Conservation (phyloP, 2,797 vertebrate species). For the Brachyalestes nurse region DNA sequence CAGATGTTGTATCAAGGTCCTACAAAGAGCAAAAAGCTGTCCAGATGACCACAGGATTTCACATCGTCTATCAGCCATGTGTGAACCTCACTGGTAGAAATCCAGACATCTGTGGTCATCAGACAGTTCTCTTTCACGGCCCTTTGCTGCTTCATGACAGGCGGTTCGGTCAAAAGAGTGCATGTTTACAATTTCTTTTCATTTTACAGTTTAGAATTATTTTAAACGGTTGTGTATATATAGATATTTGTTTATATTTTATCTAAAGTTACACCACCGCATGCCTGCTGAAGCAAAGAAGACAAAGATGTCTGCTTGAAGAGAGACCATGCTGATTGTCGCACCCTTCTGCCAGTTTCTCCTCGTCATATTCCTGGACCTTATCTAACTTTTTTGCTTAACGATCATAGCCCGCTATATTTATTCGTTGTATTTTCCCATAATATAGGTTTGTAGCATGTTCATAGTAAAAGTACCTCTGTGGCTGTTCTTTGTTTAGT, state of each 20-base stretch:
- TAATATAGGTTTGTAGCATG: constrained; percentile 59
- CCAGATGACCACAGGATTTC: constrained; percentile 51
- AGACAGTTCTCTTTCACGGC: constrained; percentile 46
- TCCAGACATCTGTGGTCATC: constrained; percentile 49
- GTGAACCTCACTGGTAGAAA: constrained; percentile 32
- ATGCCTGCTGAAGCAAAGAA: constrained; percentile 76
- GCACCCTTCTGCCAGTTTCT: constrained; percentile 36
- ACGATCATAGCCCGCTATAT: constrained; percentile 53
- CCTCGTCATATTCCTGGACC: constrained; percentile 55
- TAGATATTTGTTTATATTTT: constrained; percentile 77
- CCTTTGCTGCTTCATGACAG: constrained; percentile 64
- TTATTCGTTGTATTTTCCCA: constrained; percentile 64
- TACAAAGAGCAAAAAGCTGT: constrained; percentile 48
- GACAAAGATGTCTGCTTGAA: constrained; percentile 60
- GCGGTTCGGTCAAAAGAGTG: constrained; percentile 71
- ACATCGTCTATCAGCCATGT: constrained; percentile 25
- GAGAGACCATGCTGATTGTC: constrained; percentile 60
- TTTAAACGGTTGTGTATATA: constrained; percentile 72
- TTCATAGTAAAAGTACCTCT: constrained; percentile 57
- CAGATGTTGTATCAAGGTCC: constrained; percentile 59
- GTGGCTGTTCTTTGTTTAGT: constrained; percentile 47
- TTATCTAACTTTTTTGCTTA: constrained; percentile 54
- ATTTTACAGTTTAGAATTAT: constrained; percentile 69
- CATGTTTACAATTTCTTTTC: constrained; percentile 80
- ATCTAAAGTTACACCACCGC: constrained; percentile 72